A percentile compares a stretch with the other conserved stretches of the same genome.
Evolutionary conservation across 2,888 invertebrate genomes (phyloP).

Genomic region (Hypolimnas misippus): DNA sequence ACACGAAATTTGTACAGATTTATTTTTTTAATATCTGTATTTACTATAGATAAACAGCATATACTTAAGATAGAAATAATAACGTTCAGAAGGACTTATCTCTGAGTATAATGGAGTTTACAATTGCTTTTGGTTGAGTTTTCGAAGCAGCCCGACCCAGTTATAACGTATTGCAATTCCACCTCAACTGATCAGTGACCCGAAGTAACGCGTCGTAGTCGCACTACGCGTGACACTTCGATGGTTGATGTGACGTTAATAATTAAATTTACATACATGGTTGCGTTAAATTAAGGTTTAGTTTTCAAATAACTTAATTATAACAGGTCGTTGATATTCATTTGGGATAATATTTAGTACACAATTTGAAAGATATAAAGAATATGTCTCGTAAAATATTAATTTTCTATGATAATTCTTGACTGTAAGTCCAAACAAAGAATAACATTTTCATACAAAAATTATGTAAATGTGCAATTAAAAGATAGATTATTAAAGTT

Average conservation of each 20-base stretch:
- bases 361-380: neutral
- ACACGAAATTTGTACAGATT: no score
- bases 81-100: neutral
- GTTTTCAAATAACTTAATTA: neutral
- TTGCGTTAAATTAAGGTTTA: slow-evolving; percentile 1
- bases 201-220: slow-evolving; percentile 25
- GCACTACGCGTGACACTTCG: slow-evolving; percentile 5
- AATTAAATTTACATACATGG: slow-evolving; percentile 25
- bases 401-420: no score
- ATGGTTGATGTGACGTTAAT: slow-evolving; percentile 28
- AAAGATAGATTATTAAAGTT: no score
- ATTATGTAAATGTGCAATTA: no score
- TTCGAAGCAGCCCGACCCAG: neutral
- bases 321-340: neutral
- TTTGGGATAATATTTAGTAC: neutral
- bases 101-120: neutral
- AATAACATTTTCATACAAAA: no score
- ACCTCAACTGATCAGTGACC: slow-evolving; percentile 24
- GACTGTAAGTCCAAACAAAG: no score
- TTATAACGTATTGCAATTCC: slow-evolving; percentile 10
- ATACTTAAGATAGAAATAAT: no score
- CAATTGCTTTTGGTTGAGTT: neutral
- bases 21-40: no score
- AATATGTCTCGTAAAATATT: neutral
- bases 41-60: no score